Conservation (phyloP, 2,797 vertebrate species). For the Discoglossus pictus region DNA sequence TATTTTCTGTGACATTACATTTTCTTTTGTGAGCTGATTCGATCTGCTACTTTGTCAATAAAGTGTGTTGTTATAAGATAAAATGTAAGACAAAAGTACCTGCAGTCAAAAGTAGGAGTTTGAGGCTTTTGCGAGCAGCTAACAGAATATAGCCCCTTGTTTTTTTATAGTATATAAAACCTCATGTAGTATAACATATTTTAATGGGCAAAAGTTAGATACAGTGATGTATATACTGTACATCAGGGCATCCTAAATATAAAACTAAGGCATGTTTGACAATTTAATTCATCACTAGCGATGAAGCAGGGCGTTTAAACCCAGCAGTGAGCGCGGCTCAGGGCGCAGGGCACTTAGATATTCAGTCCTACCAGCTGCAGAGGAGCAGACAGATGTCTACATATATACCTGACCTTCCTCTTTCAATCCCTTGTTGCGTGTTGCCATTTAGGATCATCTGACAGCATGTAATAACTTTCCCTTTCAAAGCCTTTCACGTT, state of each 20-base stretch:
- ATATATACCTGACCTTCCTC: conserved; percentile 4
- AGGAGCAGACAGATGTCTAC: conserved; percentile 27
- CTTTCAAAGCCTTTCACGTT: conserved; percentile 2
- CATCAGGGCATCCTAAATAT: conserved; percentile 5
- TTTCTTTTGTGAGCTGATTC: too few relatives aligned
- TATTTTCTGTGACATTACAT: too few relatives aligned
- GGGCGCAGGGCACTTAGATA: conserved; percentile 26
- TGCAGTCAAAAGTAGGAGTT: too few relatives aligned
- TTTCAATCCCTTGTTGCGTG: conserved; percentile 19
- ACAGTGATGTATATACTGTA: too few relatives aligned
- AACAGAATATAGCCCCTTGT: too few relatives aligned
- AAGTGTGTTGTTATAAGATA: too few relatives aligned
- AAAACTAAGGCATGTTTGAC: background rate
- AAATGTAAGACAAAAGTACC: too few relatives aligned
- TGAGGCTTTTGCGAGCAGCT: too few relatives aligned
- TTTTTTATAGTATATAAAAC: too few relatives aligned
- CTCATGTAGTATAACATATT: too few relatives aligned
- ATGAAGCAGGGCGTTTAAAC: conserved; percentile 51
- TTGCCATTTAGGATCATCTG: conserved; percentile 13
- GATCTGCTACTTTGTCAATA: too few relatives aligned
- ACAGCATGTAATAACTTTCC: conserved; percentile 7
- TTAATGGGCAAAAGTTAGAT: too few relatives aligned
- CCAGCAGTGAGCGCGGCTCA: conserved; percentile 35
- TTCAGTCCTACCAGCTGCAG: conserved; percentile 44
- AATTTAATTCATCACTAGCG: conserved; percentile 28